phyloP scores from a whole-genome alignment of 2,113 vertebrate genomes.

The Cavia aperea region DNA sequence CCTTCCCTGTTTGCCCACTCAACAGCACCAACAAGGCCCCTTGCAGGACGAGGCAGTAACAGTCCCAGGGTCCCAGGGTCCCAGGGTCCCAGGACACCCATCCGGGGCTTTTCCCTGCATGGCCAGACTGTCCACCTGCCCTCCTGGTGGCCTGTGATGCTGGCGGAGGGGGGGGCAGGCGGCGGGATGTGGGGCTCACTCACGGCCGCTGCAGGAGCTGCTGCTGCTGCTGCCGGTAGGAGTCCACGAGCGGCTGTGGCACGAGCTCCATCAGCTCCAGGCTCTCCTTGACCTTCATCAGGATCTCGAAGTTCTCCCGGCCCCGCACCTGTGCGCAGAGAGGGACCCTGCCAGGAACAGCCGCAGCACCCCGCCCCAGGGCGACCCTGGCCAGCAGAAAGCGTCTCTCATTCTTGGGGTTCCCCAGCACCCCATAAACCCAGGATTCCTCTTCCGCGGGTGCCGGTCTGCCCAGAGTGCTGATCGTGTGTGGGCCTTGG shows the following conservation, averaged over 20 bases:
- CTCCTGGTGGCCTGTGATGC: not conserved
- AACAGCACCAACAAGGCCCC: not conserved
- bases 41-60: not conserved
- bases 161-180: not conserved
- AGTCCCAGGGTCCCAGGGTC: not conserved
- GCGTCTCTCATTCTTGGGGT: not conserved
- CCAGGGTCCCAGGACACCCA: not conserved
- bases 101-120: not conserved
- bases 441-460: too few relatives aligned
- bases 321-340: slow-evolving; percentile 84
- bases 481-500: not conserved
- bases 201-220: slow-evolving; percentile 95
- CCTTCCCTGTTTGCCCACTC: not conserved
- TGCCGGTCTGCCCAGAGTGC: not conserved
- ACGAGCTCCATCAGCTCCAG: slow-evolving; percentile 95
- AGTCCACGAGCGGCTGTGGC: slow-evolving; percentile 90
- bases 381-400: not conserved
- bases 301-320: slow-evolving; percentile 94
- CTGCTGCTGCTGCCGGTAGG: slow-evolving; percentile 94
- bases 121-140: not conserved
- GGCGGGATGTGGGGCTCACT: slow-evolving; percentile 68
- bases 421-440: not conserved
- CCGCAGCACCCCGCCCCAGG: not conserved
- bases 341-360: not conserved
- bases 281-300: slow-evolving; percentile 98